These are phyloP conservation scores for Montipora cactus DNA, from an alignment of 64 coral and sea anemone species.

Conservation along the genomic window DNA sequence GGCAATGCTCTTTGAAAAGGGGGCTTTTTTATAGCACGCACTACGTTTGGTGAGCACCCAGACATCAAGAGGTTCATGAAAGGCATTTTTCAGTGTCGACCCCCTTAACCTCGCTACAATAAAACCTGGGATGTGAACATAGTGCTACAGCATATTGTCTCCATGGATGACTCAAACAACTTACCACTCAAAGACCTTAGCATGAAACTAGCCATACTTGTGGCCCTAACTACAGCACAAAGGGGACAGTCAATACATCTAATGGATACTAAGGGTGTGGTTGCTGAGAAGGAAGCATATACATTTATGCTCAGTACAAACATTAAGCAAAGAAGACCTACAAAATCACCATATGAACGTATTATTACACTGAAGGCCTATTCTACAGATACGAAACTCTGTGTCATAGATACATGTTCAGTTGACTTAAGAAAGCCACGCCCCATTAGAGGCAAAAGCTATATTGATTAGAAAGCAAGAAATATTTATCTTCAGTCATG, in stretches of 20 bases:
- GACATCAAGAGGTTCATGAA: not conserved
- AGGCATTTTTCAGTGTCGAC: not conserved
- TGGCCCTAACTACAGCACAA: not conserved
- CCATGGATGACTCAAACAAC: too few species aligned
- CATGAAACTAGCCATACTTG: conserved; percentile 37
- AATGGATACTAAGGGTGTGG: too few species aligned
- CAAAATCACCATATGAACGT: not conserved
- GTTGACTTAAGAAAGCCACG: conserved; percentile 2
- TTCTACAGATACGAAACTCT: not conserved
- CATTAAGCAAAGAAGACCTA: too few species aligned
- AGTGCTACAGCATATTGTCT: too few species aligned
- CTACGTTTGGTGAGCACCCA: not conserved
- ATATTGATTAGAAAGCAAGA: too few species aligned
- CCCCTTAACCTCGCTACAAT: too few species aligned
- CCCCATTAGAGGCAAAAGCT: too few species aligned
- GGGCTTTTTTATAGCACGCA: too few species aligned
- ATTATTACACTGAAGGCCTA: not conserved
- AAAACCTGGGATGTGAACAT: conserved; percentile 18
- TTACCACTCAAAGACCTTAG: not conserved
- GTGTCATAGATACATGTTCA: conserved; percentile 43
- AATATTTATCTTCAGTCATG: too few species aligned
- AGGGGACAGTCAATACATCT: too few species aligned
- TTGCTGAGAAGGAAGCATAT: too few species aligned
- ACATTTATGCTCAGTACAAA: too few species aligned
- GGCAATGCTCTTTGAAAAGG: not conserved